A percentile compares a stretch with the other conserved stretches of the same genome.
Evolutionary conservation across 2,888 invertebrate species (phyloP).

Genomic region (Ophion ellenae): DNA sequence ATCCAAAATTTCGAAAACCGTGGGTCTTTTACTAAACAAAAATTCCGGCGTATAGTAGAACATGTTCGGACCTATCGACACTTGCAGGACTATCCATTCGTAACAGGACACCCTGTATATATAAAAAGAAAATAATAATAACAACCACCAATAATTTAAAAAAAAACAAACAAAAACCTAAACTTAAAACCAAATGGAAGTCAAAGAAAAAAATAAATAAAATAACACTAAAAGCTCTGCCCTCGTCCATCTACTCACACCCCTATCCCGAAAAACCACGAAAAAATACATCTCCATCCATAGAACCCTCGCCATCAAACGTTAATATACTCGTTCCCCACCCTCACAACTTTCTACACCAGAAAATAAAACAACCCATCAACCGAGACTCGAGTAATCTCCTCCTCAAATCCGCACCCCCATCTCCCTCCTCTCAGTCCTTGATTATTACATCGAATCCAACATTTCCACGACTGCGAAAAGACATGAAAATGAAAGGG

Average conservation of each 20-base stretch:
- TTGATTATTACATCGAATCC: background rate
- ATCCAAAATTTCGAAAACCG: no score
- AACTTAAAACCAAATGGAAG: background rate
- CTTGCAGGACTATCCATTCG: no score
- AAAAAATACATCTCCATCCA: background rate
- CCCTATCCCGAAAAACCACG: background rate
- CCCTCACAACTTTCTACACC: background rate
- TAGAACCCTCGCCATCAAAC: no score
- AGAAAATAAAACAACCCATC: background rate
- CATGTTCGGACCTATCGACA: no score
- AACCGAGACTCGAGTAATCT: background rate
- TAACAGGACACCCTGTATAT: no score
- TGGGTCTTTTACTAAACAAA: no score
- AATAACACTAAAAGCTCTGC: background rate
- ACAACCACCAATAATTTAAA: no score
- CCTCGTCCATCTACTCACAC: background rate
- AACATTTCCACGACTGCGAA: background rate
- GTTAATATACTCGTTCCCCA: no score
- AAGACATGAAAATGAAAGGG: background rate
- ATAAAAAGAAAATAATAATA: no score
- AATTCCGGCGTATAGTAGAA: no score
- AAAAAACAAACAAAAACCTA: background rate
- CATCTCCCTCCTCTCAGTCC: background rate
- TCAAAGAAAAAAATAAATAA: background rate
- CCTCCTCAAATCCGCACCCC: background rate